Base-by-base conservation (phyloP, 2,888 invertebrate species). In the Agrochola macilenta region DNA sequence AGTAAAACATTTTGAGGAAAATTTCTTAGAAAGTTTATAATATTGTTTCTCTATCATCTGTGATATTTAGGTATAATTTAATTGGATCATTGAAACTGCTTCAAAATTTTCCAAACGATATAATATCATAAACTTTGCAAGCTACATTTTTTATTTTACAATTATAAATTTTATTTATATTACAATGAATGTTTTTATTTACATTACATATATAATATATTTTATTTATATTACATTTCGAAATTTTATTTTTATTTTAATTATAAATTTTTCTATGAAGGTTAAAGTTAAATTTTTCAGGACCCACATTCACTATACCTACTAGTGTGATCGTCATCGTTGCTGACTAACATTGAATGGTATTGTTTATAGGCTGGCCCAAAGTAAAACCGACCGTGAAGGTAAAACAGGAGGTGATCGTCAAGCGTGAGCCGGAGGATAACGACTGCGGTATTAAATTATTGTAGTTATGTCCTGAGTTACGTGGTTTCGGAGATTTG, bases 391-490 rank as follows among this genome's bases (percentile, higher is more conserved):
- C 88, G 3, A 90, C 85, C 0, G 90, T 93, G 78, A 91, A 92
- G 80, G 91, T 95, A n/a, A 96, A 96, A 83, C 93, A 93, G 83
- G 95, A 95, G 84, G 90, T 94, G 61, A 64, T 94, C 20, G 91
- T 96, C 68, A 96, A 96, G 86, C 87, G 85, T n/a, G 96, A 96
- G 80, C 95, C 95, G 0, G 83, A 87, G 0, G 95, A 94, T 9
- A 91, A 89, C 71, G 89, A 91, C 46, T 90, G 92, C 81, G 85
- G 81, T 83, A 85, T 63, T 78, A 46, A 75, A 57, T 46, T 39
- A 20, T 69, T 69, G 58, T 5, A 58, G 69, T 81, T 49, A 58
- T 76, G 69, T 52, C 52, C 63, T 23, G 76, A 76, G 64, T 79
- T 79, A 80, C 39, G 57, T 23, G 66, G 68, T 82, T 85, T 69